Conservation (phyloP, 2,797 vertebrate species). For the Tauraco hartlaubi region DNA sequence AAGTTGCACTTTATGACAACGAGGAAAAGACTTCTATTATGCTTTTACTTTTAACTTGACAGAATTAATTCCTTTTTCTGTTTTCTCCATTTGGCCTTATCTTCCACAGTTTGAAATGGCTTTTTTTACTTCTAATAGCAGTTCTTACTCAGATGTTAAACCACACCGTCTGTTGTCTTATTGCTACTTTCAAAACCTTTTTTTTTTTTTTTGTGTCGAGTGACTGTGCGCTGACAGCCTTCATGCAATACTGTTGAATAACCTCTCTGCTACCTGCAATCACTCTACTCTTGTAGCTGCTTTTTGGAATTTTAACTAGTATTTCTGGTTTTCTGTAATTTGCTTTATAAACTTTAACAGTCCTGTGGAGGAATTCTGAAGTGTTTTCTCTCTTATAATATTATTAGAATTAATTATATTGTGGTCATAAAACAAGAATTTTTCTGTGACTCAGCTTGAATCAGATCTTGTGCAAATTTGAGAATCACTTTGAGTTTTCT, state of each 20-base stretch:
- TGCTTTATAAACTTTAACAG: neutral
- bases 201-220: neutral
- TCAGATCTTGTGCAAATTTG: neutral
- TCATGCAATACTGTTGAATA: neutral
- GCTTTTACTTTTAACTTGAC: neutral
- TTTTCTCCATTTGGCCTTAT: neutral
- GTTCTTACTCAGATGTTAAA: neutral
- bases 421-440: neutral
- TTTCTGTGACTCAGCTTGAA: neutral
- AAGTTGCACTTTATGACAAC: neutral
- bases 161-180: neutral
- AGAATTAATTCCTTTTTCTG: neutral
- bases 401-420: neutral
- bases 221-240: neutral
- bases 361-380: neutral
- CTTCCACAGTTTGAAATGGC: neutral
- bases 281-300: neutral
- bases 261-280: neutral
- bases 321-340: neutral
- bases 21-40: neutral
- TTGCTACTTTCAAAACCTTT: neutral
- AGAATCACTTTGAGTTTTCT: neutral
- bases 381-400: neutral
- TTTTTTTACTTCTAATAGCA: neutral
- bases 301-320: neutral